Conservation (phyloP, 2,888 invertebrate genomes). For the Leptopilina drosophilae region DNA sequence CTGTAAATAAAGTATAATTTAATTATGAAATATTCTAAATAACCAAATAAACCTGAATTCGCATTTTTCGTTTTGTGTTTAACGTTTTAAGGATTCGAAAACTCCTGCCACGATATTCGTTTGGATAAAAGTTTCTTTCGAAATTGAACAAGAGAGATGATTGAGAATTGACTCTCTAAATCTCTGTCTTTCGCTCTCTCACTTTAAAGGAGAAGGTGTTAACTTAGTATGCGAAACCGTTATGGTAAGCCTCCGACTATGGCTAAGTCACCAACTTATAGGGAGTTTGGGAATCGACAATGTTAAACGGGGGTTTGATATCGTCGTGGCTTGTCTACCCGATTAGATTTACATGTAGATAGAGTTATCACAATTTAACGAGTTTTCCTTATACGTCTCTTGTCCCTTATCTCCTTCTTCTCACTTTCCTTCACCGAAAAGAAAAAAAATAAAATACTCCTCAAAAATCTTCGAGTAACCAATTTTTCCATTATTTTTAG, state of each 20-base stretch:
- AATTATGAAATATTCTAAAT: too few relatives aligned
- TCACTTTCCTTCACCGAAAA: background rate
- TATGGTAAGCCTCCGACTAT: constrained; percentile 32
- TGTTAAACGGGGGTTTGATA: constrained; percentile 63
- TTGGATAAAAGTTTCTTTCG: background rate
- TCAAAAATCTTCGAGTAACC: background rate
- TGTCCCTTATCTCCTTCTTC: constrained; percentile 31
- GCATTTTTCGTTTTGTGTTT: too few relatives aligned
- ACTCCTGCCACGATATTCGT: too few relatives aligned
- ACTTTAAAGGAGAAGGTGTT: constrained; percentile 1
- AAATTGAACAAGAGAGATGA: constrained; percentile 14
- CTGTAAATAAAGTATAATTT: too few relatives aligned
- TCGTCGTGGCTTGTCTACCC: constrained; percentile 59
- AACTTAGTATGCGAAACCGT: constrained; percentile 39
- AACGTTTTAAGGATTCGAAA: too few relatives aligned
- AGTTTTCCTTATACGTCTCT: constrained; percentile 56
- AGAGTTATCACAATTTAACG: constrained; percentile 72
- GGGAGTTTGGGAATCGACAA: constrained; percentile 45
- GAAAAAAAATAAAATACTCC: background rate
- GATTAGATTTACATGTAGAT: constrained; percentile 74
- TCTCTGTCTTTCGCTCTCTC: constrained; percentile 1
- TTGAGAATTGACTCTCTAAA: constrained; percentile 34
- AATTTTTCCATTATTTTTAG: background rate
- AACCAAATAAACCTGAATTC: too few relatives aligned
- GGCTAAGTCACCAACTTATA: constrained; percentile 36